Evolutionary conservation across 2,888 invertebrate genomes (phyloP).

Genomic region (Cryptocephalus moraei): DNA sequence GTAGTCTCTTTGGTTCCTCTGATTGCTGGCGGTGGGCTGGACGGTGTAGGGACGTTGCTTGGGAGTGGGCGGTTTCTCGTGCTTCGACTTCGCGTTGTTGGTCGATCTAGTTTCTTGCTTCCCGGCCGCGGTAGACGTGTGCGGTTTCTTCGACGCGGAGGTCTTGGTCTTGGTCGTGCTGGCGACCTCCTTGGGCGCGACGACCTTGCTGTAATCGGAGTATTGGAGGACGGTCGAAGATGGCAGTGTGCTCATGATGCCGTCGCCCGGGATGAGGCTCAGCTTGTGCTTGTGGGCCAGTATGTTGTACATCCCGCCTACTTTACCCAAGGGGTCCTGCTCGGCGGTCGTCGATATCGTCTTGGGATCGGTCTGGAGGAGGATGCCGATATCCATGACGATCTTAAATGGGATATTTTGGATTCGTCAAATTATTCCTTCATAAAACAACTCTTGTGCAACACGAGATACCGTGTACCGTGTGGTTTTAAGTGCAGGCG

Average conservation of each 20-base stretch:
- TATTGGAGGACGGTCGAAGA: slow-evolving; percentile 11
- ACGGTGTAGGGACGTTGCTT: background rate
- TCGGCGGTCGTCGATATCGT: slow-evolving; percentile 43
- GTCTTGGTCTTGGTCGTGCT: slow-evolving; percentile 1
- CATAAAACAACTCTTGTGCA: too few relatives aligned
- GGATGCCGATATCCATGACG: slow-evolving; percentile 43
- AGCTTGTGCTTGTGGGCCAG: slow-evolving; percentile 26
- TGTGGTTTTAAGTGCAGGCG: too few relatives aligned
- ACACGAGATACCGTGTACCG: too few relatives aligned
- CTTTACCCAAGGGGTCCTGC: slow-evolving; percentile 45
- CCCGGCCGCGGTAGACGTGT: background rate
- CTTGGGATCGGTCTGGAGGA: slow-evolving; percentile 36
- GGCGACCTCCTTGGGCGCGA: slow-evolving; percentile 11
- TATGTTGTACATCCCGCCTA: slow-evolving; percentile 55
- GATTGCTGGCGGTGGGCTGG: background rate
- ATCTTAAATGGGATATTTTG: slow-evolving; percentile 26
- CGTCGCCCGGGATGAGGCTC: slow-evolving; percentile 22
- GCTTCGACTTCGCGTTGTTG: background rate
- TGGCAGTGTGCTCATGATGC: slow-evolving; percentile 18
- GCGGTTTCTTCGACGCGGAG: slow-evolving; percentile 7
- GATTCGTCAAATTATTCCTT: too few relatives aligned
- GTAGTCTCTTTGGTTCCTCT: background rate
- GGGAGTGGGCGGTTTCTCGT: background rate
- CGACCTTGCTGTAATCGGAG: slow-evolving; percentile 4
- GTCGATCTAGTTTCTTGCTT: too few relatives aligned